phyloP scores from a whole-genome alignment of 1,140 invertebrate genomes.

The Adelges cooleyi region DNA sequence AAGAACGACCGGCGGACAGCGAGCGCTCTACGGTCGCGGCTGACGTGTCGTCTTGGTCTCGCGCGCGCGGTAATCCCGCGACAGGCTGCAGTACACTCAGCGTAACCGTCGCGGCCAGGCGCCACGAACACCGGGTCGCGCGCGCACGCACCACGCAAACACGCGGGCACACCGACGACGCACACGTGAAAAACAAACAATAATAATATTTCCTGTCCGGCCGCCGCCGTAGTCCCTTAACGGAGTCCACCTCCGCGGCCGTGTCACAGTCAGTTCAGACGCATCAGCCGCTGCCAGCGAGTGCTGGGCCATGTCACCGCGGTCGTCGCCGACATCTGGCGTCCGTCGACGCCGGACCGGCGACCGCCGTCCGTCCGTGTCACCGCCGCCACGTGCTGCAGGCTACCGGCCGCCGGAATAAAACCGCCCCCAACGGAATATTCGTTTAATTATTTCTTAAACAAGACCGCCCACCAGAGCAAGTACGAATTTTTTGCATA shows the following conservation, averaged over 20 bases:
- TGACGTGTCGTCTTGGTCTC: slow-evolving; percentile 5
- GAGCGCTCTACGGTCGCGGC: not conserved
- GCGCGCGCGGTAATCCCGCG: not conserved
- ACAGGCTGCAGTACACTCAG: slow-evolving; percentile 17
- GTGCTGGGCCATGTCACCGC: not conserved
- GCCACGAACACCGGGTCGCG: slow-evolving; percentile 7
- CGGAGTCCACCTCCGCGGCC: too few species aligned
- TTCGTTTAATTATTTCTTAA: too few species aligned
- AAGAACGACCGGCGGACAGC: not conserved
- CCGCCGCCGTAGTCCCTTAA: too few species aligned
- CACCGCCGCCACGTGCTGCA: not conserved
- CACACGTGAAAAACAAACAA: not conserved
- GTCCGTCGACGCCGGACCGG: not conserved
- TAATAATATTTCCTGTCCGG: too few species aligned
- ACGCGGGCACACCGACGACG: not conserved
- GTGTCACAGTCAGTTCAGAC: not conserved
- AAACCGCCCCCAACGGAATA: too few species aligned
- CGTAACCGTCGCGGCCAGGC: slow-evolving; percentile 21
- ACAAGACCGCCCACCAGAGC: too few species aligned
- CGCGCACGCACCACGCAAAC: slow-evolving; percentile 8
- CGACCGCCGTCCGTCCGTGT: not conserved
- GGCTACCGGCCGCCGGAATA: too few species aligned
- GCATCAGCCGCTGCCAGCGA: not conserved
- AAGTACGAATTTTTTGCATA: too few species aligned
- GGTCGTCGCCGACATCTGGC: not conserved